phyloP scores from a whole-genome alignment of 2,888 invertebrate species.

The Nemapogon koenigi region DNA sequence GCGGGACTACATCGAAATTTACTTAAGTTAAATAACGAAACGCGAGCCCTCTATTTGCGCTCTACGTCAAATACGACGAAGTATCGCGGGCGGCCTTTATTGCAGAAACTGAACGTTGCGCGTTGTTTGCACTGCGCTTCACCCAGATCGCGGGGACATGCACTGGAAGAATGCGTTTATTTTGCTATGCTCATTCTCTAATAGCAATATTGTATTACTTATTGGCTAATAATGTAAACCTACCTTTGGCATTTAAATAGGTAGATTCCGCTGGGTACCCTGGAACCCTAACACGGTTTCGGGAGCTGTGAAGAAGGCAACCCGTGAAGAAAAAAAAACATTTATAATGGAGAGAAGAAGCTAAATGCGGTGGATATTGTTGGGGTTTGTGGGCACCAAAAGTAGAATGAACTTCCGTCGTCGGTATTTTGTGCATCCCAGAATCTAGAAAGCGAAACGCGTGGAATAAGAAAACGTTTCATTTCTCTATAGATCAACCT shows the following conservation, averaged over 20 bases:
- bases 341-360: too few relatives aligned
- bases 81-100: constrained; percentile 35
- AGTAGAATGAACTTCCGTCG: too few relatives aligned
- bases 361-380: too few relatives aligned
- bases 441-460: too few relatives aligned
- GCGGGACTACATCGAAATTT: constrained; percentile 59
- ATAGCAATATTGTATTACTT: neutral
- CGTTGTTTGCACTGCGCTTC: constrained; percentile 28
- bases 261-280: too few relatives aligned
- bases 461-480: too few relatives aligned
- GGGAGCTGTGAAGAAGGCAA: too few relatives aligned
- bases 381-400: too few relatives aligned
- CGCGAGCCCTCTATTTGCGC: constrained; percentile 58
- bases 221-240: neutral
- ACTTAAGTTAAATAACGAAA: constrained; percentile 63
- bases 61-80: constrained; percentile 43
- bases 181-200: constrained; percentile 1
- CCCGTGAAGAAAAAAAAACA: too few relatives aligned
- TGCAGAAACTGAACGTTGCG: constrained; percentile 26
- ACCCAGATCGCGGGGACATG: constrained; percentile 43
- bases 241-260: neutral
- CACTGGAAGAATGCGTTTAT: constrained; percentile 31
- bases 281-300: too few relatives aligned
- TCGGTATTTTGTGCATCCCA: too few relatives aligned
- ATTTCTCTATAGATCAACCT: too few relatives aligned